Evolutionary conservation across 92 coral and sea anemone species (phyloP).

Genomic region (Epizoanthus ramosus): DNA sequence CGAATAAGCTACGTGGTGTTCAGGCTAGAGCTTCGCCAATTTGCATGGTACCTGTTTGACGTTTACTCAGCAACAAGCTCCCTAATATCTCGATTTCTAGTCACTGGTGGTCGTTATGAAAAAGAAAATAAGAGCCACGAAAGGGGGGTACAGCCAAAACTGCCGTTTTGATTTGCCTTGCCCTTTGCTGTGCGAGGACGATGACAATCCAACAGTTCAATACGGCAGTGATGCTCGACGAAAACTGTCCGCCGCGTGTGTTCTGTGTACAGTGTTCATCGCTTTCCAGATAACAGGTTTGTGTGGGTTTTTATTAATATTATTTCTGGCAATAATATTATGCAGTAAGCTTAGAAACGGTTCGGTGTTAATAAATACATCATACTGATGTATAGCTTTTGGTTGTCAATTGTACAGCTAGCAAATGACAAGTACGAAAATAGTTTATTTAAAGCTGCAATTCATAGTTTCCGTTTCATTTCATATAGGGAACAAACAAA

Average conservation of each 20-base stretch:
- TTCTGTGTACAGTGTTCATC: constrained; percentile 75
- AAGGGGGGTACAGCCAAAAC: background rate
- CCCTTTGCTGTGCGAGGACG: constrained; percentile 5
- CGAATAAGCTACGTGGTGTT: constrained; percentile 39
- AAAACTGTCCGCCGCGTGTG: constrained; percentile 60
- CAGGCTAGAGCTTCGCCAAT: constrained; percentile 5
- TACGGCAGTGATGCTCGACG: constrained; percentile 55
- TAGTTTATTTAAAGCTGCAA: too few species aligned
- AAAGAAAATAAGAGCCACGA: background rate
- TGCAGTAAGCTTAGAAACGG: background rate
- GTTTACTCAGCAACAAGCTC: constrained; percentile 1
- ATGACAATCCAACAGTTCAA: constrained; percentile 35
- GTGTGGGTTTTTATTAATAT: background rate
- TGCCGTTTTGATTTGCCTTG: constrained; percentile 14
- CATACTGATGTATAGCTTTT: too few species aligned
- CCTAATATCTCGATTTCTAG: background rate
- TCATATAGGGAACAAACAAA: too few species aligned
- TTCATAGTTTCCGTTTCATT: too few species aligned
- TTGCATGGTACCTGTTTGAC: background rate
- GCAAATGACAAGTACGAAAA: too few species aligned
- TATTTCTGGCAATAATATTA: background rate
- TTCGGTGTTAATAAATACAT: background rate
- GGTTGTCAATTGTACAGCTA: too few species aligned
- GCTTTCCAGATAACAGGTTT: constrained; percentile 74
- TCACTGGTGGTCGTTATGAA: background rate